These are phyloP conservation scores for Drosophila borborema DNA, from an alignment of 2,888 invertebrate genomes.

Conservation along the genomic window DNA sequence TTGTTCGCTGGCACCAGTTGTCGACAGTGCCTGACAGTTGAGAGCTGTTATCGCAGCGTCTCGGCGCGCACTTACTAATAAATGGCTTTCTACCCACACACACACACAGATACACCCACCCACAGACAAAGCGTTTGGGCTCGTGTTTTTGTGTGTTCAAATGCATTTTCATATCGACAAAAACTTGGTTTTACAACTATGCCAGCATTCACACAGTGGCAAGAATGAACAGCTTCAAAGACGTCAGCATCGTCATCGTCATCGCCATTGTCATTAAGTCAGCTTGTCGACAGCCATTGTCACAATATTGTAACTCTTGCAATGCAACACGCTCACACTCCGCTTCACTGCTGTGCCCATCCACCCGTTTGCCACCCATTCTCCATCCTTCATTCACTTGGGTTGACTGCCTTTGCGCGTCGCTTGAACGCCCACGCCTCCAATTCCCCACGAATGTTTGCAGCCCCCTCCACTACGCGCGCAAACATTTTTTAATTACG, in stretches of 20 bases:
- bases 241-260: constrained; percentile 32
- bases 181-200: constrained; percentile 70
- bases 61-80: constrained; percentile 41
- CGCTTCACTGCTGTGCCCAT: constrained; percentile 8
- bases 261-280: constrained; percentile 75
- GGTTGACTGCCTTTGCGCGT: constrained; percentile 51
- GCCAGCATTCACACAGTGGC: constrained; percentile 27
- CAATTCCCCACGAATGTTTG: constrained; percentile 64
- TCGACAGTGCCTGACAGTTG: constrained; percentile 48
- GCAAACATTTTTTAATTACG: constrained; percentile 82
- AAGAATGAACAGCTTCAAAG: constrained; percentile 49
- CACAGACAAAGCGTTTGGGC: constrained; percentile 29
- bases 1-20: constrained; percentile 58
- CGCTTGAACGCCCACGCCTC: constrained; percentile 75
- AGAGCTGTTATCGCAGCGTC: constrained; percentile 44
- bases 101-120: background rate
- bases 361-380: constrained; percentile 12
- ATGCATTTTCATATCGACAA: constrained; percentile 77
- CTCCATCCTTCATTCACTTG: constrained; percentile 23
- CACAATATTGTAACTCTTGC: constrained; percentile 76
- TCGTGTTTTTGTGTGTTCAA: constrained; percentile 44
- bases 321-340: constrained; percentile 48
- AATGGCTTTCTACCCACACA: constrained; percentile 32
- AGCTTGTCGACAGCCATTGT: constrained; percentile 78
- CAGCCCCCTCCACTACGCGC: constrained; percentile 65